These are phyloP conservation scores for Cephus pulcher DNA, from an alignment of 2,888 invertebrate species.

Conservation along the genomic window DNA sequence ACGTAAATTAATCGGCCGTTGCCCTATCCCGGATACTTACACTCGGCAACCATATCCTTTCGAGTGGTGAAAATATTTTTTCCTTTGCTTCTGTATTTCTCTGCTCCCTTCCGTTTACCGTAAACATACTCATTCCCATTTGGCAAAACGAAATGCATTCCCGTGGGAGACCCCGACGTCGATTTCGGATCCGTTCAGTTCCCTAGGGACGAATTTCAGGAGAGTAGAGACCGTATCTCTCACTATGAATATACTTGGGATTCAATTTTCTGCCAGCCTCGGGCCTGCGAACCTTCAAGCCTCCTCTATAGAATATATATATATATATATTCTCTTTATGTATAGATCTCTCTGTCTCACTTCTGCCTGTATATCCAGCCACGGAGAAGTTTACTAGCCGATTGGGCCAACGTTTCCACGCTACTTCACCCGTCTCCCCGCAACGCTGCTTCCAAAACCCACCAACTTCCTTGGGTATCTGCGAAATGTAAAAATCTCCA, in stretches of 20 bases:
- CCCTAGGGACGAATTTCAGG: neutral
- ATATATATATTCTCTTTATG: neutral
- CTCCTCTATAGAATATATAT: neutral
- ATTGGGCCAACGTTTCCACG: neutral
- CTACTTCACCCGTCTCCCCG: neutral
- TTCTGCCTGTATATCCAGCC: neutral
- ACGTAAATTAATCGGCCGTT: neutral
- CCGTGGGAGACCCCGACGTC: neutral
- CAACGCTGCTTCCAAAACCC: neutral
- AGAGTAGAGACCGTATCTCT: neutral
- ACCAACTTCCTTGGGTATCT: neutral
- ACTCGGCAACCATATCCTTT: neutral
- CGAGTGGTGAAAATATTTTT: neutral
- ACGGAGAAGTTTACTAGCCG: neutral
- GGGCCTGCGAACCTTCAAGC: neutral
- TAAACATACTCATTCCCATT: neutral
- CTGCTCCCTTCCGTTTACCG: neutral
- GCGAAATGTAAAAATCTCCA: neutral
- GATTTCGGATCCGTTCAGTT: neutral
- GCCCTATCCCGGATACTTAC: neutral
- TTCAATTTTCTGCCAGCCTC: conserved; percentile 26
- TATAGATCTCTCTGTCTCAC: neutral
- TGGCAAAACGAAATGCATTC: conserved; percentile 10
- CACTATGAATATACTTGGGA: conserved; percentile 18
- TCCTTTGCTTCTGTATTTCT: neutral